phyloP scores from a whole-genome alignment of 1,140 invertebrate species.

The Penaeus indicus region DNA sequence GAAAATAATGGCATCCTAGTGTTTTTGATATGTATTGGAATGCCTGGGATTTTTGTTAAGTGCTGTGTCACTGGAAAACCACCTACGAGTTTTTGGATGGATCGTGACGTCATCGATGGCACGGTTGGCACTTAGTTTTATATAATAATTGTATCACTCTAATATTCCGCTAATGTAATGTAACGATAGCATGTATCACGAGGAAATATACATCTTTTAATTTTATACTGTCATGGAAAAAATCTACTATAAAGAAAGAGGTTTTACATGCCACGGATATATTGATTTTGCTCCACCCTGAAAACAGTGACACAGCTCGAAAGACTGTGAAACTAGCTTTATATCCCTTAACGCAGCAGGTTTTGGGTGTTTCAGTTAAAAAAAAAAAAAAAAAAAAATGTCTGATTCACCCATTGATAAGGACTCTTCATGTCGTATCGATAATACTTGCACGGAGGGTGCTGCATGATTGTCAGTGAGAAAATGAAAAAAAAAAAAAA shows the following conservation, averaged over 20 bases:
- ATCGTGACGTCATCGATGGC: conserved; percentile 7
- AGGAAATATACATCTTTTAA: background rate
- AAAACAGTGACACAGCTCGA: conserved; percentile 29
- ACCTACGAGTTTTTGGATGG: conserved; percentile 3
- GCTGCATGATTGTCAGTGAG: background rate
- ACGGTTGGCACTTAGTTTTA: conserved; percentile 9
- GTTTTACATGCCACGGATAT: background rate
- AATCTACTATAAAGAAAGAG: too few relatives aligned
- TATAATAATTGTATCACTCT: conserved; percentile 12
- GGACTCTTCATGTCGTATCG: background rate
- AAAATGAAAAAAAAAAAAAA: conserved; percentile 2
- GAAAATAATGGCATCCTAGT: too few relatives aligned
- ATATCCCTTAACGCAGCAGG: background rate
- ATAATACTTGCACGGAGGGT: background rate
- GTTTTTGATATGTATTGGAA: background rate
- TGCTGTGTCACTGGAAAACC: background rate
- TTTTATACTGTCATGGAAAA: background rate
- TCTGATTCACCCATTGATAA: conserved; percentile 58
- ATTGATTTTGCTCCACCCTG: background rate
- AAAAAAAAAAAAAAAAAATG: conserved; percentile 29
- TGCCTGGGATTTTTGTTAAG: background rate
- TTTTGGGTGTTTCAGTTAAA: conserved; percentile 28
- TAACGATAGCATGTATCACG: background rate
- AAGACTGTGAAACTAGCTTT: conserved; percentile 31
- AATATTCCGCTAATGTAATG: background rate